These are phyloP conservation scores for Agriopis leucophaearia DNA, from an alignment of 2,888 invertebrate genomes.

Conservation along the genomic window DNA sequence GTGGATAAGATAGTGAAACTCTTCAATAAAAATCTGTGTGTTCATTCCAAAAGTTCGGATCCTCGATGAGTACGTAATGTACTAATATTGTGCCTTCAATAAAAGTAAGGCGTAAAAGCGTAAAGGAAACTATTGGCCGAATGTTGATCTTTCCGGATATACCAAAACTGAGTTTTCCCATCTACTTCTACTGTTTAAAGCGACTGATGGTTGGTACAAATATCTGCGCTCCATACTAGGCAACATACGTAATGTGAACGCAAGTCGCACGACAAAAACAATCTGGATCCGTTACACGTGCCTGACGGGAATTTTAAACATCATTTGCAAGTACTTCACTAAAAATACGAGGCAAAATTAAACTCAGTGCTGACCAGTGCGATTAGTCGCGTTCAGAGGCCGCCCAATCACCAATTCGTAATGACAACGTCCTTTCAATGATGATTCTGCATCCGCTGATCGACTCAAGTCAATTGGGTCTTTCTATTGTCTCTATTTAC, in stretches of 20 bases:
- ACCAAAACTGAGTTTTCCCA: slow-evolving; percentile 41
- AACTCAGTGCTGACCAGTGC: not conserved
- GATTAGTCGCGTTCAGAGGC: not conserved
- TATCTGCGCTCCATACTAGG: not conserved
- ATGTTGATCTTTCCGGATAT: slow-evolving; percentile 24
- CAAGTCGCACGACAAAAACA: slow-evolving; percentile 2
- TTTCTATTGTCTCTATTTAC: slow-evolving; percentile 1
- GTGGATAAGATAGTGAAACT: too few relatives aligned
- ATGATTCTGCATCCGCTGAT: not conserved
- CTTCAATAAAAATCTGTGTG: too few relatives aligned
- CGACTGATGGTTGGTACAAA: slow-evolving; percentile 5
- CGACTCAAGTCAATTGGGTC: not conserved
- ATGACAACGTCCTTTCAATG: not conserved
- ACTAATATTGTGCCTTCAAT: slow-evolving; percentile 44
- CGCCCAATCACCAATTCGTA: not conserved
- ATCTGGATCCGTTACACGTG: not conserved
- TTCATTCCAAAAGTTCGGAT: too few relatives aligned
- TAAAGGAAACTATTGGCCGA: slow-evolving; percentile 13
- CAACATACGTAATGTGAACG: slow-evolving; percentile 21
- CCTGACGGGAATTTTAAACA: not conserved
- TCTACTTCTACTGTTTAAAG: slow-evolving; percentile 21
- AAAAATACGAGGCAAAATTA: not conserved
- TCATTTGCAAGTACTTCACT: not conserved
- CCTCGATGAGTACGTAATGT: too few relatives aligned
- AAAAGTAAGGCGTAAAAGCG: slow-evolving; percentile 21